Evolutionary conservation across 2,888 invertebrate genomes (phyloP).

Genomic region (Zonitis immaculata): DNA sequence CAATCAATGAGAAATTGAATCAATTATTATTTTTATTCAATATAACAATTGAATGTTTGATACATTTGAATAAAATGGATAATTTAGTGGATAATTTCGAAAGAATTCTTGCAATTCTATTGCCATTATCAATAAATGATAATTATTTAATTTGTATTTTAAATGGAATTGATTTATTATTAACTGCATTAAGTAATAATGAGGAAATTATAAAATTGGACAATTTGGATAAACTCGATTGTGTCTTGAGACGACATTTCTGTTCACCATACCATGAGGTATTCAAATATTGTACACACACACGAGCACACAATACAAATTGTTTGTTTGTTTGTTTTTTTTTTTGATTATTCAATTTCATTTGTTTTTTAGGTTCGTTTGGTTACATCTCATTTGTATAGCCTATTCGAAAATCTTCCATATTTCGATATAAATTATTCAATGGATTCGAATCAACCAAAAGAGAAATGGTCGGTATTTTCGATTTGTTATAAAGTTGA

Average conservation of each 20-base stretch:
- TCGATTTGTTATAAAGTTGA: conserved; percentile 67
- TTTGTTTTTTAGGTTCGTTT: conserved; percentile 58
- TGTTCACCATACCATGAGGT: conserved; percentile 66
- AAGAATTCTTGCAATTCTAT: conserved; percentile 46
- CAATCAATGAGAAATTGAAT: conserved; percentile 12
- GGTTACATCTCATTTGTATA: conserved; percentile 68
- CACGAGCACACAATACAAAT: too few species aligned
- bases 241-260: conserved; percentile 57
- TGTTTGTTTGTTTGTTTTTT: too few species aligned
- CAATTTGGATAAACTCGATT: conserved; percentile 51
- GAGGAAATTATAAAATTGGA: conserved; percentile 47
- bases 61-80: conserved; percentile 54
- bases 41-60: conserved; percentile 55
- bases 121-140: conserved; percentile 50
- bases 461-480: conserved; percentile 58
- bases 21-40: conserved; percentile 53
- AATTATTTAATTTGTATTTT: conserved; percentile 51
- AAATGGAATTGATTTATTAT: conserved; percentile 54
- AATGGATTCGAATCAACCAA: conserved; percentile 37
- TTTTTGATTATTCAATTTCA: too few species aligned
- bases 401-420: conserved; percentile 58
- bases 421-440: conserved; percentile 48
- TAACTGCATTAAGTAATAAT: conserved; percentile 51
- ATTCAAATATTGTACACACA: too few species aligned
- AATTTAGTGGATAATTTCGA: conserved; percentile 51